phyloP scores from a whole-genome alignment of 2,113 vertebrate species.

The Rhineura floridana region DNA sequence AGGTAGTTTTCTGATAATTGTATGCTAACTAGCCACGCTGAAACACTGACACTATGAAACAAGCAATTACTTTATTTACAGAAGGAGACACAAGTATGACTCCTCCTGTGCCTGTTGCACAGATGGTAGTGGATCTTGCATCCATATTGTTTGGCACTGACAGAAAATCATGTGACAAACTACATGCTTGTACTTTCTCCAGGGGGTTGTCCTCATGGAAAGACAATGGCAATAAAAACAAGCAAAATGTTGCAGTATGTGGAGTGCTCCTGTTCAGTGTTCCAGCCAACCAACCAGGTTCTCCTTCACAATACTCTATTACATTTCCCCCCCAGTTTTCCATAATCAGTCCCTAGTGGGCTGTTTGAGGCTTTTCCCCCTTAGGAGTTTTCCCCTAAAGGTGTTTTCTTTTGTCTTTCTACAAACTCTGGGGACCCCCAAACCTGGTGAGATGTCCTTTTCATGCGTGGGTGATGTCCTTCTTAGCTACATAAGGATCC shows the following conservation, averaged over 20 bases:
- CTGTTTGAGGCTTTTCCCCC: background rate
- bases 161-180: background rate
- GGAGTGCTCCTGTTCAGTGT: background rate
- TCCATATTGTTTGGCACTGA: background rate
- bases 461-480: background rate
- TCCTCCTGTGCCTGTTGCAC: background rate
- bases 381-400: background rate
- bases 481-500: background rate
- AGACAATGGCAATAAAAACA: background rate
- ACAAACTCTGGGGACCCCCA: background rate
- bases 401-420: background rate
- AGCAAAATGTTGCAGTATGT: background rate
- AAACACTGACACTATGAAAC: background rate
- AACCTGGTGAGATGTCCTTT: background rate
- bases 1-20: background rate
- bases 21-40: background rate
- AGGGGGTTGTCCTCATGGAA: background rate
- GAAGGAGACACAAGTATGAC: background rate
- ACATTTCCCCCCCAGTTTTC: background rate
- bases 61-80: background rate
- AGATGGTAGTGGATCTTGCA: background rate
- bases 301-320: background rate
- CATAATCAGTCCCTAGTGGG: too few species aligned
- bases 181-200: background rate
- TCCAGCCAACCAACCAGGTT: too few species aligned